Base-by-base conservation (phyloP, 1,140 invertebrate species). In the Sesamia nonagrioides region DNA sequence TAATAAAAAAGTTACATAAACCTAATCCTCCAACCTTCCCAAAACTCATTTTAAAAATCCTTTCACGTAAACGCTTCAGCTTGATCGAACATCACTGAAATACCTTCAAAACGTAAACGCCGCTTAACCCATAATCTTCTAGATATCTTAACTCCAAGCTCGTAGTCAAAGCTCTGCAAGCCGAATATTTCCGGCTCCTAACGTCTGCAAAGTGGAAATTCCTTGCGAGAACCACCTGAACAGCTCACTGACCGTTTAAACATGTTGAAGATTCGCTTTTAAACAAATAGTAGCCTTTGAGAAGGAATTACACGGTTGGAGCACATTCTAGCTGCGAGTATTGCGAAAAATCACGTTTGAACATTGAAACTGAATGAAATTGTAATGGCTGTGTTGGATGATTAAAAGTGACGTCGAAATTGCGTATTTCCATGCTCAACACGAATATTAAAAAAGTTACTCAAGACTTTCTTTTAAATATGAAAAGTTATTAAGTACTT, bases 171-270 rank as follows among this genome's bases (percentile, higher is more conserved):
- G 37, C 17, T 45, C 33, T 50, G 56, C 18, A 60, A 4, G 18
- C 18, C 4, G 58, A 52, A 75, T 61, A 63, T 75, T 61, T 63
- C 21, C 40, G 15, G 18, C 35, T n/a, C 18, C 48, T 45, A 60
- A 86, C 85, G 86, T 85, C 84, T 80, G 86, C 87, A 91, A 87
- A 91, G 89, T 91, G 90, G 86, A 91, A 91, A 92, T 91, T 88
- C 89, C 86, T 85, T 63, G 77, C 84, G 83, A 84, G 86, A 83
- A 86, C 84, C 89, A 84, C 77, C 78, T 83, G 80, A 81, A 50
- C 48, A 77, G 72, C 85, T 87, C 85, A 77, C 86, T 88, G 89
- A 89, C 88, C 86, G 86, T 86, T 85, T 89, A 88, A 83, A 89
- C 82, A 85, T 87, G 88, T 88, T 89, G 89, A 90, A 88, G 86